A percentile compares a stretch with the other conserved stretches of the same genome.
Evolutionary conservation across 2,113 vertebrate species (phyloP).

Genomic region (Silurus glanis): DNA sequence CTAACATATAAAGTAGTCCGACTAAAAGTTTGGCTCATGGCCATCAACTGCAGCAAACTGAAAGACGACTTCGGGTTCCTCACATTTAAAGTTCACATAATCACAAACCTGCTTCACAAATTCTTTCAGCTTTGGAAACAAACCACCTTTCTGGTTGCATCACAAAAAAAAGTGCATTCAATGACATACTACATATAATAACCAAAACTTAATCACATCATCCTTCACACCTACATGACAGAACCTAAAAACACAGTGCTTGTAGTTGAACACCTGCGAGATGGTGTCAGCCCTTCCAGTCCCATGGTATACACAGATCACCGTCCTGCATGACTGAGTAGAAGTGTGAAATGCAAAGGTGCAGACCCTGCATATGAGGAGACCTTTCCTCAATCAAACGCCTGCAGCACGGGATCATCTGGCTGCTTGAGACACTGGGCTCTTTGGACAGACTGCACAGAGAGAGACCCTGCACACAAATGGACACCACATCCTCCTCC

Average conservation of each 20-base stretch:
- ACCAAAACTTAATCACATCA: not conserved
- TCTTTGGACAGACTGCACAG: conserved; percentile 86
- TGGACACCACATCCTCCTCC: conserved; percentile 74
- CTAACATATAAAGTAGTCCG: not conserved
- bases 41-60: not conserved
- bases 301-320: conserved; percentile 94
- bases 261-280: not conserved
- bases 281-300: conserved; percentile 83
- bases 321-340: conserved; percentile 95
- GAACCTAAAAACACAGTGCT: not conserved
- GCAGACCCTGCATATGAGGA: conserved; percentile 81
- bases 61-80: not conserved
- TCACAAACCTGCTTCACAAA: not conserved
- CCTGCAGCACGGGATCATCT: conserved; percentile 87
- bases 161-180: conserved; percentile 29
- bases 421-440: conserved; percentile 81
- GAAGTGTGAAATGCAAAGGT: conserved; percentile 85
- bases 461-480: conserved; percentile 75
- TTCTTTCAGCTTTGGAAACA: not conserved
- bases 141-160: not conserved
- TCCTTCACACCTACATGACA: not conserved
- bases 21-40: not conserved
- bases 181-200: not conserved
- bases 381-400: conserved; percentile 76
- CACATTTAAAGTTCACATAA: not conserved